Conservation (phyloP, 2,888 invertebrate genomes). For the Drosophila greeni region DNA sequence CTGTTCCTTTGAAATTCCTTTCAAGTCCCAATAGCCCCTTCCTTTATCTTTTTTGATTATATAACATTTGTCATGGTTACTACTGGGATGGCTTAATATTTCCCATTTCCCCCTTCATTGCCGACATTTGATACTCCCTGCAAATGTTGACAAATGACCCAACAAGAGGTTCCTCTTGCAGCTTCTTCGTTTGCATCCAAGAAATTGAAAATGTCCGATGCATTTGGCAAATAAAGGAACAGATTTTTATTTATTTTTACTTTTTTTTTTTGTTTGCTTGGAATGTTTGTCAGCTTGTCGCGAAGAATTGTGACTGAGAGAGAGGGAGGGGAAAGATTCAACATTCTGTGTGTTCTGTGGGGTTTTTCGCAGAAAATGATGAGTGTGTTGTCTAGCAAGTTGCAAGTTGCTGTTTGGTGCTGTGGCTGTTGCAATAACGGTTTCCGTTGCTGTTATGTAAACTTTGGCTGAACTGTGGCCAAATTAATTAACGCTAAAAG, state of each 20-base stretch:
- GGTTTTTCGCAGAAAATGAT: constrained; percentile 32
- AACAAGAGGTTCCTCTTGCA: constrained; percentile 8
- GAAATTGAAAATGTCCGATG: constrained; percentile 23
- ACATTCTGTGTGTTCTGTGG: constrained; percentile 22
- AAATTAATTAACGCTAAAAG: constrained; percentile 56
- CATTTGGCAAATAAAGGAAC: constrained; percentile 28
- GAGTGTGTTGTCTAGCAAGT: constrained; percentile 54
- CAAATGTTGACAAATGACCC: constrained; percentile 40
- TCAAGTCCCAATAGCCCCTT: background rate
- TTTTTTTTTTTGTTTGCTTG: constrained; percentile 14
- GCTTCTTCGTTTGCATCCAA: constrained; percentile 9
- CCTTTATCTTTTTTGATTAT: constrained; percentile 18
- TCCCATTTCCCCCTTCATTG: constrained; percentile 8
- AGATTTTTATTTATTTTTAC: background rate
- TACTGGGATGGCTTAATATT: constrained; percentile 7
- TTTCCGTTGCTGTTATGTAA: constrained; percentile 64
- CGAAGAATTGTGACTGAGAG: constrained; percentile 6
- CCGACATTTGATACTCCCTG: constrained; percentile 39
- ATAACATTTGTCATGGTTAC: constrained; percentile 33
- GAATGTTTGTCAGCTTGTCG: constrained; percentile 28
- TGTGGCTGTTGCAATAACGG: constrained; percentile 57
- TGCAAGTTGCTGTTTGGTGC: constrained; percentile 37
- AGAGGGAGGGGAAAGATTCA: constrained; percentile 4
- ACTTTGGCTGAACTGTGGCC: constrained; percentile 60
- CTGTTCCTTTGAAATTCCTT: background rate